These are phyloP conservation scores for Argyrosomus japonicus DNA, from an alignment of 2,113 vertebrate species.

Conservation along the genomic window DNA sequence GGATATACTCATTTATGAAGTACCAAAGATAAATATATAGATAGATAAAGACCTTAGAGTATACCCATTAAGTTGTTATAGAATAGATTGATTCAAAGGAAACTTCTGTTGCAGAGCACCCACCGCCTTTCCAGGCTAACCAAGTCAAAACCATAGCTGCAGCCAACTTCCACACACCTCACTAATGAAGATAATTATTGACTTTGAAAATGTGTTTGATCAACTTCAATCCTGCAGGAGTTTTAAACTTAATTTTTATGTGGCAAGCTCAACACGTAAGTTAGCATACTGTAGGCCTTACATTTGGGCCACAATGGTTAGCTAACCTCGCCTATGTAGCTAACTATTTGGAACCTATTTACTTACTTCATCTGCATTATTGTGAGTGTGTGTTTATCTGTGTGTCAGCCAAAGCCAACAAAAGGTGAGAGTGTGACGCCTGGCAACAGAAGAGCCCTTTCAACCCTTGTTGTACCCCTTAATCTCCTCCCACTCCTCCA, in stretches of 20 bases:
- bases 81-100: conserved; percentile 26
- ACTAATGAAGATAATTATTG: background rate
- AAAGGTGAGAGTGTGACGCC: conserved; percentile 5
- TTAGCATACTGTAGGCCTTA: background rate
- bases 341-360: background rate
- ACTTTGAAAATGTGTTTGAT: background rate
- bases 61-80: conserved; percentile 1
- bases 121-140: background rate
- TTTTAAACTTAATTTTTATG: background rate
- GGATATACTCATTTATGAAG: background rate
- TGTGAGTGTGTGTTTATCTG: background rate
- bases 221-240: background rate
- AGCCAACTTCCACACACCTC: background rate
- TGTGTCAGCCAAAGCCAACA: background rate
- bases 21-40: background rate
- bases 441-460: conserved; percentile 56
- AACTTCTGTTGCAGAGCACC: conserved; percentile 48
- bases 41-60: background rate
- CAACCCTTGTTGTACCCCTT: conserved; percentile 19
- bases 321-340: background rate
- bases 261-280: background rate
- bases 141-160: background rate
- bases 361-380: background rate
- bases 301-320: background rate
- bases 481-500: background rate